Evolutionary conservation across 2,888 invertebrate genomes (phyloP).

Genomic region (Andricus curvator): DNA sequence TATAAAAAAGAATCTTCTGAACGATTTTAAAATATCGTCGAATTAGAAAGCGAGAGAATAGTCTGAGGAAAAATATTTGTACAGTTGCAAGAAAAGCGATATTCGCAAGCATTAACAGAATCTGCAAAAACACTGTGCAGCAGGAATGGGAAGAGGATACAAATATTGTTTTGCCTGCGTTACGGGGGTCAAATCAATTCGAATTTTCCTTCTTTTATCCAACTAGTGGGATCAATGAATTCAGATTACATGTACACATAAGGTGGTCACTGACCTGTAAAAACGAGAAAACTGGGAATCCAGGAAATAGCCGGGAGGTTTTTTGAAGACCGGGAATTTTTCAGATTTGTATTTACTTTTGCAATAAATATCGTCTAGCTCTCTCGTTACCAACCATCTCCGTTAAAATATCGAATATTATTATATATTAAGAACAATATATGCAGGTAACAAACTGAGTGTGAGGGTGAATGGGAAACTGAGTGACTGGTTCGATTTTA

Average conservation of each 20-base stretch:
- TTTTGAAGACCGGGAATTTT: no score
- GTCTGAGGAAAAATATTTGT: neutral
- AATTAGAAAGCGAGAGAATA: neutral
- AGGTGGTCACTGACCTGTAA: no score
- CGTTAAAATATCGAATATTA: no score
- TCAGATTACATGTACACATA: neutral
- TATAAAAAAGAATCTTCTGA: neutral
- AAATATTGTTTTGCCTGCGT: neutral
- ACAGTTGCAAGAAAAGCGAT: neutral
- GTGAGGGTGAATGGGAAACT: no score
- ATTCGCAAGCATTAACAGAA: neutral
- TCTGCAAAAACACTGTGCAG: neutral
- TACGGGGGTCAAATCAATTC: neutral
- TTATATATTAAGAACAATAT: no score
- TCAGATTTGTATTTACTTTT: no score
- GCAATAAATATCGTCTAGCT: no score
- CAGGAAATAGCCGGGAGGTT: no score
- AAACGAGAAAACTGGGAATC: no score
- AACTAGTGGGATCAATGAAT: conserved; percentile 10
- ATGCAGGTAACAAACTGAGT: no score
- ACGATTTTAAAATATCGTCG: neutral
- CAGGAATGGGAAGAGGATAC: neutral
- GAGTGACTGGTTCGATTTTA: no score
- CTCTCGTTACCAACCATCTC: no score
- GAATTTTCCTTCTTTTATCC: neutral